Percentiles rank a stretch among this genome's conserved stretches.
Evolutionary conservation across 2,113 vertebrate genomes (phyloP).

Genomic region (Phyllopteryx taeniolatus): DNA sequence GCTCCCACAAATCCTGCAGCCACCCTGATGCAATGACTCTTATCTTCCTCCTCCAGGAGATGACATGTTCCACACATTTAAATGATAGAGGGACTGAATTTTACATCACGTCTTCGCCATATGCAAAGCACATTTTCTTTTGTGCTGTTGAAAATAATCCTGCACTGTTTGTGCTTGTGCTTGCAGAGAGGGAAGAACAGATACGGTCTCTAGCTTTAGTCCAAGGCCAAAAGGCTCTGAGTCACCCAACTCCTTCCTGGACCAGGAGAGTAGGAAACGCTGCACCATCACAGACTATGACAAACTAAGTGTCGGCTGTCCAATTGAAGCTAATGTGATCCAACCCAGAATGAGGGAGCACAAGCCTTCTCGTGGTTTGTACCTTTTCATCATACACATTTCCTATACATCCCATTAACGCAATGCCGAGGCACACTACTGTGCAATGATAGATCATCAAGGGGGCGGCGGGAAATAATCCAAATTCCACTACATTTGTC

Average conservation of each 20-base stretch:
- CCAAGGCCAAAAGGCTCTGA: slow-evolving; percentile 83
- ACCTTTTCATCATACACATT: not conserved
- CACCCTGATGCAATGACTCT: slow-evolving; percentile 24
- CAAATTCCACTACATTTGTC: no score
- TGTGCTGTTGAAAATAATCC: not conserved
- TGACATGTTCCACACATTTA: not conserved
- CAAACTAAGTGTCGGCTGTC: slow-evolving; percentile 73
- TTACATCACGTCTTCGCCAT: not conserved
- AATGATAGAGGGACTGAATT: not conserved
- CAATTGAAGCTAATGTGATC: slow-evolving; percentile 74
- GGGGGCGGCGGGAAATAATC: not conserved
- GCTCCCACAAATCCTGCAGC: slow-evolving; percentile 21
- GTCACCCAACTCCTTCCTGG: slow-evolving; percentile 91
- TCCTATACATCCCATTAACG: not conserved
- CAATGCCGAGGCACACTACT: not conserved
- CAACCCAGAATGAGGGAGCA: slow-evolving; percentile 86
- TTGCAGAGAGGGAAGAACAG: slow-evolving; percentile 77
- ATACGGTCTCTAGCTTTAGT: slow-evolving; percentile 71
- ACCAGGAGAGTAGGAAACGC: slow-evolving; percentile 82
- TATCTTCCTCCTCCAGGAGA: slow-evolving; percentile 25
- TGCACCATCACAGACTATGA: slow-evolving; percentile 82
- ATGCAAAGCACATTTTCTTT: not conserved
- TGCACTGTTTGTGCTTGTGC: slow-evolving; percentile 19
- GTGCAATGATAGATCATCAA: not conserved
- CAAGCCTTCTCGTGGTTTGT: slow-evolving; percentile 79